Percentiles rank a stretch among this genome's conserved stretches.
phyloP scores from a whole-genome alignment of 2,113 vertebrate genomes.

The Mus musculus region GRCm39 chr16:59822001-59822500 shows the following conservation, averaged over 20 bases:
- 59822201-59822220: constrained; percentile 10
- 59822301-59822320: constrained; percentile 42
- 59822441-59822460: not conserved
- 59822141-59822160: too few species aligned
- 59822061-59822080: too few species aligned
- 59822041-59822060: not conserved
- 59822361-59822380: not conserved
- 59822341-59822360: constrained; percentile 8
- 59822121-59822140: too few species aligned
- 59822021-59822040: constrained; percentile 46
- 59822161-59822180: constrained; percentile 27
- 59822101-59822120: too few species aligned
- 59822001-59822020: not conserved
- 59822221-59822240: not conserved
- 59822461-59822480: not conserved
- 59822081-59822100: too few species aligned
- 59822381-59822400: constrained; percentile 10
- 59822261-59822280: not conserved
- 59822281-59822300: not conserved
- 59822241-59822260: not conserved
- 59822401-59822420: not conserved
- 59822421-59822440: constrained; percentile 10
- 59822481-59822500: not conserved
- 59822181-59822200: not conserved
- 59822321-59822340: not conserved